Evolutionary conservation across 2,888 invertebrate species (phyloP).

Genomic region (Euplagia quadripunctaria): DNA sequence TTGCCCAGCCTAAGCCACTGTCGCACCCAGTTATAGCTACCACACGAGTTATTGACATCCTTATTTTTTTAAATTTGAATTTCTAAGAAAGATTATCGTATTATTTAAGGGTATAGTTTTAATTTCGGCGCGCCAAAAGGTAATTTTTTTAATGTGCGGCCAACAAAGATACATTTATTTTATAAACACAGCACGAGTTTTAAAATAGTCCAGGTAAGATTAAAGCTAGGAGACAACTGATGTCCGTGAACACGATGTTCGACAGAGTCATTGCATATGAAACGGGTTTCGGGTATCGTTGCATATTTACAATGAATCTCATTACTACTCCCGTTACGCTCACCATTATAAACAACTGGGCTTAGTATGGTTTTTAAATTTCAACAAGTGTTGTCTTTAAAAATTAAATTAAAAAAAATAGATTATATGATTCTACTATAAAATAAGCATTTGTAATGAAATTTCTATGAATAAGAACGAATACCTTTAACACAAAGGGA

Average conservation of each 20-base stretch:
- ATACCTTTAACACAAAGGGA: too few species aligned
- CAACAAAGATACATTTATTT: background rate
- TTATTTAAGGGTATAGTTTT: too few species aligned
- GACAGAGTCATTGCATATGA: constrained; percentile 71
- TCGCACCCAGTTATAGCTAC: constrained; percentile 95
- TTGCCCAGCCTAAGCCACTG: constrained; percentile 93
- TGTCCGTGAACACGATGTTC: constrained; percentile 55
- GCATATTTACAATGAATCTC: constrained; percentile 82
- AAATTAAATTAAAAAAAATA: too few species aligned
- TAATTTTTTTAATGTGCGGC: background rate
- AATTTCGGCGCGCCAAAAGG: background rate
- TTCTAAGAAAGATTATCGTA: too few species aligned
- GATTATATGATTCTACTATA: too few species aligned
- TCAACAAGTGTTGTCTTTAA: background rate
- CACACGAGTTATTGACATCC: constrained; percentile 75
- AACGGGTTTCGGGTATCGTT: constrained; percentile 81
- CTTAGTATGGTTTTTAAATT: constrained; percentile 8
- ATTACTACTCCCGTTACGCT: constrained; percentile 61
- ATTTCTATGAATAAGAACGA: too few species aligned
- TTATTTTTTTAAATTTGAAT: background rate
- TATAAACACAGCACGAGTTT: background rate
- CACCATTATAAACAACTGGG: constrained; percentile 25
- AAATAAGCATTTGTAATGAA: too few species aligned
- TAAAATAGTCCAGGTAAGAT: constrained; percentile 48
- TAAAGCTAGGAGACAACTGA: constrained; percentile 62